Base-by-base conservation (phyloP, 2,113 vertebrate genomes). In the Neotragus pygmaeus region DNA sequence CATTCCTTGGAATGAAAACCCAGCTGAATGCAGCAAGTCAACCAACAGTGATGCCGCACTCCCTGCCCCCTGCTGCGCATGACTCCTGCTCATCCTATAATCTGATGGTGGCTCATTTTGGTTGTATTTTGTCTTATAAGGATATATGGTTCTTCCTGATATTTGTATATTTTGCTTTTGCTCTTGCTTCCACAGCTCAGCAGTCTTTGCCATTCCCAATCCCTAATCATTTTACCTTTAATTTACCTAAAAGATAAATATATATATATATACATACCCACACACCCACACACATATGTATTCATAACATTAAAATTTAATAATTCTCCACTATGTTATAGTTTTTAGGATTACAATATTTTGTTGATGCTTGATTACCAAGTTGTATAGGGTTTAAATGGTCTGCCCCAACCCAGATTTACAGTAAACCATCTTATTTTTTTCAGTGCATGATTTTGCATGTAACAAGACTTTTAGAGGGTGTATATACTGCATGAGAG, bases 181-280 rank as follows among this genome's bases (percentile, higher is more conserved):
- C n/a, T 60, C n/a, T 84, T 83, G 33, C 51, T 47, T 90, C 13
- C n/a, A 90, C 9, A 90, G 45, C 53, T 60, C n/a, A 62, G 27
- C 6, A 43, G 27, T 58, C 78, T 89, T 73, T 51, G 49, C 25
- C 27, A 73, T 89, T 73, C 27, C 58, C 75, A 39, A 0, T 2
- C 27, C 51, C 60, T 75, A 75, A 58, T 28, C 7, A 21, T 58
- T 60, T 85, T 60, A 47, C 30, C 62, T 84, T n/a, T 73, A 55
- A 82, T 57, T 82, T 58, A 58, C 10, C 57, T 58, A 11, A 64
- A 66, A 95, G 25, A 58, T 30, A 58, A 66, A 21, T 1, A 77
- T 1, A 57, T 2, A 27, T 4, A 57, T 5, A 33, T n/a, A 62
- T 2, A 77, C 0, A 39, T 45, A 45, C 43, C 43, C 1, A 30